Evolutionary conservation across 2,888 invertebrate genomes (phyloP).

Genomic region (Notodonta dromedarius): DNA sequence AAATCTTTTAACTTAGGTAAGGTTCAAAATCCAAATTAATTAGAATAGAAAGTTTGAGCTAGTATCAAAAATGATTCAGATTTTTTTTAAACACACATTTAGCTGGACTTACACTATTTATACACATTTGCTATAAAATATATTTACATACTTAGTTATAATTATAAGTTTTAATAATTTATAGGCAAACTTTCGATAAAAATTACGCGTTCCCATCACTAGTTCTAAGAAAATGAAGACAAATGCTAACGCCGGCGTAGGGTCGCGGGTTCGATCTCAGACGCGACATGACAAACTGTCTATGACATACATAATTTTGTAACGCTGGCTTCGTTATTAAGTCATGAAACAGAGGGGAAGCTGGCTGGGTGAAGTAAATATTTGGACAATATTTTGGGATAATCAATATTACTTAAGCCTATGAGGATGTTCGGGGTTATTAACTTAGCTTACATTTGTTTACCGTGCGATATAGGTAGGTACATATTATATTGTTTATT

Average conservation of each 20-base stretch:
- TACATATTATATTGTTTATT: too few relatives aligned
- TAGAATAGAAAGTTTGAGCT: too few relatives aligned
- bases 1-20: too few relatives aligned
- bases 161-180: not conserved
- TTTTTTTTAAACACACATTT: too few relatives aligned
- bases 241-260: conserved; percentile 71
- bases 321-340: conserved; percentile 68
- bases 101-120: too few relatives aligned
- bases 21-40: too few relatives aligned
- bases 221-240: conserved; percentile 76
- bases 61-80: too few relatives aligned
- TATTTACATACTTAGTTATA: too few relatives aligned
- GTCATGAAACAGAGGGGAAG: conserved; percentile 58
- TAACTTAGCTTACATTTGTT: not conserved
- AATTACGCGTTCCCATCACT: conserved; percentile 26
- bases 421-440: not conserved
- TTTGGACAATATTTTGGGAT: conserved; percentile 34
- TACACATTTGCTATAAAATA: too few relatives aligned
- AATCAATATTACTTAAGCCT: conserved; percentile 41
- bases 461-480: not conserved
- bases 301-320: conserved; percentile 82
- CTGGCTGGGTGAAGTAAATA: conserved; percentile 9
- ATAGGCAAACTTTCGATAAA: conserved; percentile 4
- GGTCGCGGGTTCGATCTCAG: conserved; percentile 71
- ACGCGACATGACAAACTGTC: conserved; percentile 80